phyloP scores from a whole-genome alignment of 1,140 invertebrate species.

The Penaeus chinensis region DNA sequence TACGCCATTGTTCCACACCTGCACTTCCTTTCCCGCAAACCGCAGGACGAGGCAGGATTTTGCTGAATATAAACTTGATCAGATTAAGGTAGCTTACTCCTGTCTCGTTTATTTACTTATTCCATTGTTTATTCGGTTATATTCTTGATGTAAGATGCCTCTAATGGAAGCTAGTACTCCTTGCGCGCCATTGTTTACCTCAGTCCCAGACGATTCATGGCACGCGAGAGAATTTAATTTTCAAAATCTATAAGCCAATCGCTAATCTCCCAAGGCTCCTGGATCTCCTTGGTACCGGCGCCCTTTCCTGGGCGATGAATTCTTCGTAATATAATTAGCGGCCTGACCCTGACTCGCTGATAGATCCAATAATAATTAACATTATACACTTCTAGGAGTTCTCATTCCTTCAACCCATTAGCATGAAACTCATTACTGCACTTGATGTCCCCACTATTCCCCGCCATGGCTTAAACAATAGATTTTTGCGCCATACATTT shows the following conservation, averaged over 20 bases:
- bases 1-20: neutral
- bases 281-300: too few relatives aligned
- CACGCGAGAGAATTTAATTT: constrained; percentile 22
- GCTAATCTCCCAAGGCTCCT: neutral
- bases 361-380: too few relatives aligned
- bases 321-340: too few relatives aligned
- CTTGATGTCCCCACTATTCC: too few relatives aligned
- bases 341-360: too few relatives aligned
- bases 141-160: constrained; percentile 21
- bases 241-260: constrained; percentile 17
- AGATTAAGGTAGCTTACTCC: constrained; percentile 23
- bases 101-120: constrained; percentile 48
- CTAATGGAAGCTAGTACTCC: constrained; percentile 23
- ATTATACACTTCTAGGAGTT: too few relatives aligned
- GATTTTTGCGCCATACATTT: too few relatives aligned
- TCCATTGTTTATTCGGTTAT: constrained; percentile 38
- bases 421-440: too few relatives aligned
- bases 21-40: neutral
- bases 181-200: constrained; percentile 2
- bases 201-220: constrained; percentile 2
- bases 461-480: too few relatives aligned
- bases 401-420: too few relatives aligned
- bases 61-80: constrained; percentile 20
- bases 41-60: neutral
- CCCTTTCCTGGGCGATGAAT: too few relatives aligned